Evolutionary conservation across 2,888 invertebrate species (phyloP).

Genomic region (Caenorhabditis doughertyi): DNA sequence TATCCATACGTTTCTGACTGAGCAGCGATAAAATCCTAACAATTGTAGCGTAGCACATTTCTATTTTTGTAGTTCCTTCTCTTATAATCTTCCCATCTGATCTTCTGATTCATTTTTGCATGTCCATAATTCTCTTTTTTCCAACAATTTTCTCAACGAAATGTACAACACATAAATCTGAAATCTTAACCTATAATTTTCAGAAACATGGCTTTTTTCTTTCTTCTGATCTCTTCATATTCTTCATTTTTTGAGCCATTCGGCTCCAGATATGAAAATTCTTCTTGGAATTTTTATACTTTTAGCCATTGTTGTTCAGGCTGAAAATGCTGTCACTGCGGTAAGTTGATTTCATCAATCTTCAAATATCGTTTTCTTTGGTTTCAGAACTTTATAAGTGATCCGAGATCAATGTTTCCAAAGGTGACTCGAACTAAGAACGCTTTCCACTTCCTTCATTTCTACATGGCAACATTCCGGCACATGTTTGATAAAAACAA

Average conservation of each 20-base stretch:
- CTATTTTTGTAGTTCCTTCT: no score
- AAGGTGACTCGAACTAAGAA: conserved; percentile 32
- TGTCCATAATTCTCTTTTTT: no score
- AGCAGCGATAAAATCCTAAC: no score
- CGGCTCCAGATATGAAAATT: conserved; percentile 4
- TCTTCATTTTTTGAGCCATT: not conserved
- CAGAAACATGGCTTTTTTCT: conserved; percentile 20
- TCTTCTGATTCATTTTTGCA: no score
- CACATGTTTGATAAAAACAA: conserved; percentile 29
- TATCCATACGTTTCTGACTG: no score
- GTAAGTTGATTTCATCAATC: not conserved
- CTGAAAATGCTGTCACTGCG: conserved; percentile 3
- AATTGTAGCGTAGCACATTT: no score
- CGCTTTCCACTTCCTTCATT: conserved; percentile 17
- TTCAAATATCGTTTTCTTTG: not conserved
- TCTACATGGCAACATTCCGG: conserved; percentile 37
- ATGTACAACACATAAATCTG: no score
- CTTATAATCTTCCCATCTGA: no score
- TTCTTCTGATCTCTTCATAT: not conserved
- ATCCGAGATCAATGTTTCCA: conserved; percentile 37
- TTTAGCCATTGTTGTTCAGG: not conserved
- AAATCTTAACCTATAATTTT: conserved; percentile 26
- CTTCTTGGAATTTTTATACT: not conserved
- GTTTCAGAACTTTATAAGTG: conserved; percentile 38
- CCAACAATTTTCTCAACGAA: not conserved